phyloP scores from a whole-genome alignment of 2,888 invertebrate genomes.

The Ethmia dodecea region DNA sequence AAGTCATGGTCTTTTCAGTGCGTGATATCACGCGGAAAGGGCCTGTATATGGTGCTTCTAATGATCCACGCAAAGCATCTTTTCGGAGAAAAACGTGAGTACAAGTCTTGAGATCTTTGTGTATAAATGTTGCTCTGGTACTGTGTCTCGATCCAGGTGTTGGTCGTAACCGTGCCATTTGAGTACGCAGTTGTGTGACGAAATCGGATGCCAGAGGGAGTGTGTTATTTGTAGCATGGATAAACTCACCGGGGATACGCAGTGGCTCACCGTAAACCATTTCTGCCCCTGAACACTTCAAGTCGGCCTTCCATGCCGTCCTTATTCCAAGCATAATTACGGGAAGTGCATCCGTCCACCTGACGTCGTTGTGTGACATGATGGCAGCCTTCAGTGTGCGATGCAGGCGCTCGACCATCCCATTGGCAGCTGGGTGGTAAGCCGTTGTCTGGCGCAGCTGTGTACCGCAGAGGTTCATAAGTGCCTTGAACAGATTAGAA shows the following conservation, averaged over 20 bases:
- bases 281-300: slow-evolving; percentile 14
- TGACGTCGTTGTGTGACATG: slow-evolving; percentile 12
- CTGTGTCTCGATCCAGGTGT: slow-evolving; percentile 10
- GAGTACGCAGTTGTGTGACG: slow-evolving; percentile 7
- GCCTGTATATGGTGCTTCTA: slow-evolving; percentile 14
- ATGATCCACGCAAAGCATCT: slow-evolving; percentile 6
- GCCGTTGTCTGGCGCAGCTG: slow-evolving; percentile 10
- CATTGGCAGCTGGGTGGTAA: slow-evolving; percentile 15
- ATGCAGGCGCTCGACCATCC: slow-evolving; percentile 18
- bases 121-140: slow-evolving; percentile 9
- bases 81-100: slow-evolving; percentile 19
- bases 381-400: slow-evolving; percentile 21
- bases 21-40: slow-evolving; percentile 14
- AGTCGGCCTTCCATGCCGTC: slow-evolving; percentile 17
- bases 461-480: slow-evolving; percentile 5
- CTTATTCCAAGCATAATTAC: slow-evolving; percentile 19
- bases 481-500: slow-evolving; percentile 14
- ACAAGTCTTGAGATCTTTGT: slow-evolving; percentile 16
- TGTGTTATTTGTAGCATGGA: background rate
- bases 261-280: slow-evolving; percentile 18
- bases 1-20: slow-evolving; percentile 9
- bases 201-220: slow-evolving; percentile 13
- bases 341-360: slow-evolving; percentile 17
- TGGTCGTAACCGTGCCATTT: slow-evolving; percentile 7
- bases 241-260: slow-evolving; percentile 13